These are phyloP conservation scores for Acleris emargana DNA, from an alignment of 2,888 invertebrate genomes.

Conservation along the genomic window DNA sequence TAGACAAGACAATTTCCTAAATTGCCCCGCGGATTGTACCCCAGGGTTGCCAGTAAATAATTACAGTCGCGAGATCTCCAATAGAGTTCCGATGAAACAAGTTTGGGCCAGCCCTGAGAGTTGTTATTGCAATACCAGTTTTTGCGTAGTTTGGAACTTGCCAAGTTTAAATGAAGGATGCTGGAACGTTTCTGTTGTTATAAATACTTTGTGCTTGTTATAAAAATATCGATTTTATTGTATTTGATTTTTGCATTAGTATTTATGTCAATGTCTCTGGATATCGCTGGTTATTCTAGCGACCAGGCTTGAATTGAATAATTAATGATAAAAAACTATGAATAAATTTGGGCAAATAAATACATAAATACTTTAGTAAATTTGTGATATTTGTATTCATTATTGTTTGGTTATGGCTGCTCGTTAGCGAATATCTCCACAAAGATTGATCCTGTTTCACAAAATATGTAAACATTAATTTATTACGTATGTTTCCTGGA, in stretches of 20 bases:
- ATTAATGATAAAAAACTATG: too few relatives aligned
- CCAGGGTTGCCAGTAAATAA: slow-evolving; percentile 7
- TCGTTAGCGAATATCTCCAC: too few relatives aligned
- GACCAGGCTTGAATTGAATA: too few relatives aligned
- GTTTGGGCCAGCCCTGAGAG: slow-evolving; percentile 5
- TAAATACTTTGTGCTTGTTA: not conserved
- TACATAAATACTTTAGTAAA: too few relatives aligned
- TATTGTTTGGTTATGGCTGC: too few relatives aligned
- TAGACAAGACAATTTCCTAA: slow-evolving; percentile 5
- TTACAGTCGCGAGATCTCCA: slow-evolving; percentile 1
- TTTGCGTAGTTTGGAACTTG: not conserved
- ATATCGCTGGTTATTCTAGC: too few relatives aligned
- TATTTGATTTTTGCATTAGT: not conserved
- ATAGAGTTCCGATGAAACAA: slow-evolving; percentile 10
- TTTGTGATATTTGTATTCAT: too few relatives aligned
- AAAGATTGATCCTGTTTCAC: too few relatives aligned
- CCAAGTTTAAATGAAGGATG: not conserved
- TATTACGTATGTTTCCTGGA: not conserved
- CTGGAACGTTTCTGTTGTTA: not conserved
- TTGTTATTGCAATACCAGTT: slow-evolving; percentile 3
- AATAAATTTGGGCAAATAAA: too few relatives aligned
- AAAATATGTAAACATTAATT: too few relatives aligned
- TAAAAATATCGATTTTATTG: not conserved
- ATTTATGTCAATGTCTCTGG: too few relatives aligned
- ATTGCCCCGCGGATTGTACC: slow-evolving; percentile 1